Base-by-base conservation (phyloP, 2,888 invertebrate species). In the Scrobipalpa costella region DNA sequence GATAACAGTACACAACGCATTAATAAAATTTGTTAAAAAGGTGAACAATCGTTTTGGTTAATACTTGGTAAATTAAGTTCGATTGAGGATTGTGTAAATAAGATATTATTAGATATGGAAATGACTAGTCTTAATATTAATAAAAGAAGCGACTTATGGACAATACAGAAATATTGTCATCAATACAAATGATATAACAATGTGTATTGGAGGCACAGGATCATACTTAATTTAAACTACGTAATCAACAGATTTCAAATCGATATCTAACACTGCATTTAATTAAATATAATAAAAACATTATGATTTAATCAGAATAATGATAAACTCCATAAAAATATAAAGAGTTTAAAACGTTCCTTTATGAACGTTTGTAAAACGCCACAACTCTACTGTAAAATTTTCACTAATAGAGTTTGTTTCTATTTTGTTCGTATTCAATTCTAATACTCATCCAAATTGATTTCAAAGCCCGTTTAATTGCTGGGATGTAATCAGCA, bases 11-110 rank as follows among this genome's bases (percentile, higher is more conserved):
- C 81, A 88, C 86, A 90, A 90, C 88, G 75, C 82, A 84, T 82
- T 83, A 80, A 89, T 90, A 90, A 88, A 90, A 89, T 90, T 89
- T 88, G 80, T 87, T 86, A 87, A 88, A 49, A 80, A 81, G 79
- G 80, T 84, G 84, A 90, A 90, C 89, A 90, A 89, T 88, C 69
- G 75, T 82, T 90, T 90, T 90, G 90, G 90, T 89, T 88, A 88
- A 83, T 86, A 83, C 74, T 83, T 83, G 80, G 80, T 81, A 82
- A 77, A 71, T 73, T 77, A 76, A 79, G 73, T 68, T 70, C 69
- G 71, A 69, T 76, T 75, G 73, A 75, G 74, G 72, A 71, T 71
- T 69, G 74, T 73, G 73, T 73, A 74, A 78, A 73, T 73, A 74
- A 73, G 69, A 67, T 57, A 40, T n/a, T 36, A 58, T 44, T 68